Base-by-base conservation (phyloP, 1,140 invertebrate genomes). In the Drosophila repletoides region DNA sequence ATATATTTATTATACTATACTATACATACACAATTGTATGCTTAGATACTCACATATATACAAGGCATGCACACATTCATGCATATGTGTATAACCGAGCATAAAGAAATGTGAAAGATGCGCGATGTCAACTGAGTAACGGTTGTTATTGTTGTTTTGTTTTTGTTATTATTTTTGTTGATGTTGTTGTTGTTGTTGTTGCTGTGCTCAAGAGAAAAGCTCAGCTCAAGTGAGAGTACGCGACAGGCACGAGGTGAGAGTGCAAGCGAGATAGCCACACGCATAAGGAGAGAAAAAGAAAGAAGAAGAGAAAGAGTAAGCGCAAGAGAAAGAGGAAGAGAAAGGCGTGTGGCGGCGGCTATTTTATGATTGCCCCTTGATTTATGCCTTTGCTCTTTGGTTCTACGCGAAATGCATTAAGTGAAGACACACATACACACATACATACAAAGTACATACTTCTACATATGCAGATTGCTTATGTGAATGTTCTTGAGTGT, bases 331-430 rank as follows among this genome's bases (percentile, higher is more conserved):
- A 45, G 55, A 19, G 21, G 21, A 17, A 7, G 9, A 19, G 24
- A 22, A 38, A 9, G 15, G 38, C 26, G 10, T 45, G 60, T 22
- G 40, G 52, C 51, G 22, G 26, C 56, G 48, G 36, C 48, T 41
- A 24, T 36, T 63, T 69, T 64, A 48, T 69, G 65, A 69, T 69
- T 69, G 65, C 65, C 65, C 65, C 65, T 64, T 69, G 65, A 69
- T 69, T 69, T 69, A 64, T 69, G 65, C 59, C 65, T 53, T 67
- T 52, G 29, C 14, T n/a, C 31, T 29, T 31, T 19, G 41, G 10
- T 9, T 43, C 51, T 34, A 61, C 51, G 60, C 53, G 53, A 73
- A 69, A 73, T 73, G 70, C 66, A 73, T 73, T 71, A 71, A 71
- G 55, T 49, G 63, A 71, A n/a, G 48, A 59, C 38, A 58, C 36